These are phyloP conservation scores for Brachystomella parvula DNA, from an alignment of 1,140 invertebrate genomes.

Conservation along the genomic window DNA sequence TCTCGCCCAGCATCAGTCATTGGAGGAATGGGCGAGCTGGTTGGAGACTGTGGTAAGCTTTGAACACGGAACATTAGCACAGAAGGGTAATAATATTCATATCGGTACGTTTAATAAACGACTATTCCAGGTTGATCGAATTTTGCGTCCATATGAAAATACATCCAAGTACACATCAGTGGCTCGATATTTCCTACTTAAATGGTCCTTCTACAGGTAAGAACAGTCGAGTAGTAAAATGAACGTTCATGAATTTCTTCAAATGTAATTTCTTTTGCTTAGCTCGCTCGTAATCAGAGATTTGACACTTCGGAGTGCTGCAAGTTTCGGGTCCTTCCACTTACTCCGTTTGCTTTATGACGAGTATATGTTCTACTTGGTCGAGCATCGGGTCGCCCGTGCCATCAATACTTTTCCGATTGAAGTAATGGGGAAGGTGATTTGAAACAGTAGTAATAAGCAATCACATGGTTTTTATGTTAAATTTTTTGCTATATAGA, in stretches of 20 bases:
- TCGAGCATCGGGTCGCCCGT: constrained; percentile 91
- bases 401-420: constrained; percentile 84
- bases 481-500: background rate
- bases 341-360: constrained; percentile 93
- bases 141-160: constrained; percentile 77
- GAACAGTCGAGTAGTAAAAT: too few species aligned
- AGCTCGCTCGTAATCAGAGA: constrained; percentile 95
- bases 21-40: constrained; percentile 97
- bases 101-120: too few species aligned
- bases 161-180: constrained; percentile 80
- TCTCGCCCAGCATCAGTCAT: constrained; percentile 79
- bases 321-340: constrained; percentile 98
- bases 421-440: constrained; percentile 73
- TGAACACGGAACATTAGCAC: too few species aligned
- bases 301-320: constrained; percentile 86
- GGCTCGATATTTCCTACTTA: constrained; percentile 86
- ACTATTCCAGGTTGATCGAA: too few species aligned
- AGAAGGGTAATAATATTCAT: too few species aligned
- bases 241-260: background rate
- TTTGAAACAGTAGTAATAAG: background rate
- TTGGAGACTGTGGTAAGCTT: constrained; percentile 87
- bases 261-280: constrained; percentile 25
- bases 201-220: constrained; percentile 97
- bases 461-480: background rate
- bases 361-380: constrained; percentile 98